A percentile compares a stretch with the other conserved stretches of the same genome.
phyloP scores from a whole-genome alignment of 2,113 vertebrate genomes.

The Triplophysa siluroides region DNA sequence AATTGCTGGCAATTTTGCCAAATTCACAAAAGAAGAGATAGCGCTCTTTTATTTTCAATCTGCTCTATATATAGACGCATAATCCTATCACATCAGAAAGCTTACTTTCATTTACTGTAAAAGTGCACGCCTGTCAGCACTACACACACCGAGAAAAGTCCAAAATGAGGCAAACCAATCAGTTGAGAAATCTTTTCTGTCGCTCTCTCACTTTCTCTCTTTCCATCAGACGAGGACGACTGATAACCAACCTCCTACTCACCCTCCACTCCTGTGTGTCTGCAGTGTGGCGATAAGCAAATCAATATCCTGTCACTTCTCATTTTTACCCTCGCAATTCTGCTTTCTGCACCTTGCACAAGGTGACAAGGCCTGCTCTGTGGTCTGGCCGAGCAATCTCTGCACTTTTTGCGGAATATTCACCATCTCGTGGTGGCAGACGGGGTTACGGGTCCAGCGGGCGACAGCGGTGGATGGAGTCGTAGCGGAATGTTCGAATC shows the following conservation, averaged over 20 bases:
- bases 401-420: conserved; percentile 63
- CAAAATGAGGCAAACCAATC: conserved; percentile 76
- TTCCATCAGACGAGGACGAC: conserved; percentile 74
- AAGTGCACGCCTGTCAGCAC: conserved; percentile 65
- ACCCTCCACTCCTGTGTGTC: conserved; percentile 78
- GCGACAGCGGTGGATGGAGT: conserved; percentile 47
- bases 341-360: conserved; percentile 75
- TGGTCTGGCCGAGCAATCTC: conserved; percentile 67
- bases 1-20: conserved; percentile 64
- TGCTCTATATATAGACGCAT: conserved; percentile 54
- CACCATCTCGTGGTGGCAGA: conserved; percentile 55
- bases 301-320: conserved; percentile 85
- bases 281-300: conserved; percentile 81
- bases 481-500: conserved; percentile 41
- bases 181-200: conserved; percentile 69
- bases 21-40: conserved; percentile 63
- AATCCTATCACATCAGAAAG: conserved; percentile 54
- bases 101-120: conserved; percentile 65
- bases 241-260: conserved; percentile 73
- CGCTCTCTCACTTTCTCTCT: conserved; percentile 62
- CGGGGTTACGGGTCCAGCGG: conserved; percentile 24
- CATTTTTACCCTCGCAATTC: conserved; percentile 79
- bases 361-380: conserved; percentile 75
- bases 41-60: conserved; percentile 39
- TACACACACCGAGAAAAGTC: conserved; percentile 68